These are phyloP conservation scores for Dysidea cf. avara DNA, from an alignment of 37 sponge, comb jelly and placozoan genomes.

Conservation along the genomic window DNA sequence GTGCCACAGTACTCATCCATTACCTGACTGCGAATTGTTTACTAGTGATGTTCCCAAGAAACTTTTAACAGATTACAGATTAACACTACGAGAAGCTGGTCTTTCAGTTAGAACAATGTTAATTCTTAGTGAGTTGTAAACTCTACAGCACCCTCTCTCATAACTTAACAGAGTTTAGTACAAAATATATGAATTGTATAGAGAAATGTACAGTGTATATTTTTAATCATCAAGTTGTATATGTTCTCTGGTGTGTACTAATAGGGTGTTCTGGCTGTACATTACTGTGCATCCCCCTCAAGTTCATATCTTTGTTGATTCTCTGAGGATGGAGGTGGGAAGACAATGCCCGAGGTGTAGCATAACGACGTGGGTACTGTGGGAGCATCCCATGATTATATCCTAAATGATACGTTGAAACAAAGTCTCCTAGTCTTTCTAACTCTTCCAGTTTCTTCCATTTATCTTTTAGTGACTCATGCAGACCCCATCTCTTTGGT, in stretches of 20 bases:
- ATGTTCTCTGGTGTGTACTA: too few relatives aligned
- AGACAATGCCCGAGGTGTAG: conserved; percentile 66
- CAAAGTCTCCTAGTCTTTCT: conserved; percentile 44
- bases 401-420: conserved; percentile 18
- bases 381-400: conserved; percentile 20
- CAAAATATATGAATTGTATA: too few relatives aligned
- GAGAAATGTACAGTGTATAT: too few relatives aligned
- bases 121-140: too few relatives aligned
- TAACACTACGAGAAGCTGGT: conserved; percentile 29
- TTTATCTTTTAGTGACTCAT: conserved; percentile 48
- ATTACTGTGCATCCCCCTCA: conserved; percentile 36
- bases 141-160: too few relatives aligned
- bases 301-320: conserved; percentile 52
- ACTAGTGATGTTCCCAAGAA: conserved; percentile 23
- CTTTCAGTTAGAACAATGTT: conserved; percentile 4
- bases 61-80: conserved; percentile 3
- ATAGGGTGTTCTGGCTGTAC: conserved; percentile 53
- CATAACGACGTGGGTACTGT: conserved; percentile 12
- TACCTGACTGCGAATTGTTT: not conserved
- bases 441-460: conserved; percentile 57
- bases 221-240: too few relatives aligned
- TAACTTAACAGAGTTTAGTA: too few relatives aligned
- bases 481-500: conserved; percentile 62
- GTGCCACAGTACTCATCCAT: not conserved
- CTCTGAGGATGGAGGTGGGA: conserved; percentile 64